Percentiles rank a stretch among this genome's conserved stretches.
Conservation (phyloP, 2,888 invertebrate genomes). For the Standfussiana lucernea region DNA sequence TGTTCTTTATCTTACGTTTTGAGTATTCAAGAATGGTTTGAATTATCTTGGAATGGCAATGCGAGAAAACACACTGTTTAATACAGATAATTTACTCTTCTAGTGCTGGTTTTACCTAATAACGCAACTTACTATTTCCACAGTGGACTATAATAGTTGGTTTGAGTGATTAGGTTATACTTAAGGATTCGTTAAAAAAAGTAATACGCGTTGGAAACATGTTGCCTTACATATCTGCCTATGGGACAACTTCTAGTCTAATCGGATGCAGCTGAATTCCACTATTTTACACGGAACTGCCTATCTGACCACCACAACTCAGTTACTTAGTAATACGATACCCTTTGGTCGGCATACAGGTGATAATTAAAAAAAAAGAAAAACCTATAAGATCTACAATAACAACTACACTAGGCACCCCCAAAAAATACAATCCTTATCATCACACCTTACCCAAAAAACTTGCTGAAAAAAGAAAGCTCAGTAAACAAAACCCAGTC, state of each 20-base stretch:
- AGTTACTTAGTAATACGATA: not conserved
- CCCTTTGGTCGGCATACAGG: not conserved
- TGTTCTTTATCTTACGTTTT: constrained; percentile 64
- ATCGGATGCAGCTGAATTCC: not conserved
- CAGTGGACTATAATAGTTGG: not conserved
- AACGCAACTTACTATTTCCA: not conserved
- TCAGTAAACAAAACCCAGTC: constrained; percentile 61
- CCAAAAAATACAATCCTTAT: constrained; percentile 18
- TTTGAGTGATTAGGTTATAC: not conserved
- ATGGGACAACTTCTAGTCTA: not conserved
- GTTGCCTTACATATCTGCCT: no score
- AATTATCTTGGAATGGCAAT: constrained; percentile 18
- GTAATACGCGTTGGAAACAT: no score
- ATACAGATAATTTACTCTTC: not conserved
- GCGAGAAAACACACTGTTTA: not conserved
- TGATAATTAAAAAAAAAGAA: not conserved
- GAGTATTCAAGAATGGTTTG: constrained; percentile 32
- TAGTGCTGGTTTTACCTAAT: not conserved
- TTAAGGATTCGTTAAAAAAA: no score
- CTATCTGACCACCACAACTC: not conserved
- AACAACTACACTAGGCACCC: not conserved
- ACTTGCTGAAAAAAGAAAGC: constrained; percentile 42
- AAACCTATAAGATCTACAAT: not conserved
- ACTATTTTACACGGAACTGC: not conserved
- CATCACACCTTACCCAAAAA: constrained; percentile 35